Evolutionary conservation across 2,797 vertebrate genomes (phyloP).

Genomic region (Melanotaenia nigrans): DNA sequence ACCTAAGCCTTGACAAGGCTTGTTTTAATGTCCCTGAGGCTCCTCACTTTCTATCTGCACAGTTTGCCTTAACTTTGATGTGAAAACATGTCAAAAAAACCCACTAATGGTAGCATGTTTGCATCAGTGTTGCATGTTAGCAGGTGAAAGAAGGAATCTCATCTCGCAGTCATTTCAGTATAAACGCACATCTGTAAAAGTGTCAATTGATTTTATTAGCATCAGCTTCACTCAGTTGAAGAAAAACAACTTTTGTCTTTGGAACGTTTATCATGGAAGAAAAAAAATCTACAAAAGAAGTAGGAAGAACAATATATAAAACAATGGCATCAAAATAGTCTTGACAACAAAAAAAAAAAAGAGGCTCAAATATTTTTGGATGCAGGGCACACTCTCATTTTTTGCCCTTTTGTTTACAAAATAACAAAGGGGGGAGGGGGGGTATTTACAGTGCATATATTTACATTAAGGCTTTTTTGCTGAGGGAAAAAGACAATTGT

Average conservation of each 20-base stretch:
- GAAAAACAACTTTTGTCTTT: conserved; percentile 84
- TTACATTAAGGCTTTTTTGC: conserved; percentile 92
- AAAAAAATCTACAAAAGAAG: conserved; percentile 80
- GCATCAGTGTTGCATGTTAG: background rate
- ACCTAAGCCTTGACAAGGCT: conserved; percentile 33
- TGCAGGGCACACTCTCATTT: conserved; percentile 86
- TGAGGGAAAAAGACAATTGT: conserved; percentile 76
- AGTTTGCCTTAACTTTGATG: conserved; percentile 27
- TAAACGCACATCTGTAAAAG: conserved; percentile 68
- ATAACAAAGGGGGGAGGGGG: conserved; percentile 86
- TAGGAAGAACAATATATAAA: conserved; percentile 81
- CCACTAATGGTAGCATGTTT: background rate
- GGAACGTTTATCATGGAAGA: conserved; percentile 82
- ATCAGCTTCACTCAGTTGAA: conserved; percentile 85
- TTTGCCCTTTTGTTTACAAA: conserved; percentile 88
- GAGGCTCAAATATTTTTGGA: conserved; percentile 87
- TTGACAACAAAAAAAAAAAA: conserved; percentile 76
- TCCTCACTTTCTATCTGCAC: conserved; percentile 17
- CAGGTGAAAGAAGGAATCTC: background rate
- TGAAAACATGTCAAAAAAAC: conserved; percentile 16
- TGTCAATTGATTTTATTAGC: conserved; percentile 84
- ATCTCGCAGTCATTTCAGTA: conserved; percentile 36
- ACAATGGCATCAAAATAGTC: conserved; percentile 79
- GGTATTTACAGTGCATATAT: conserved; percentile 97
- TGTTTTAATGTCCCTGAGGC: conserved; percentile 36